Evolutionary conservation across 2,113 vertebrate species (phyloP).

Genomic region (Dinomys branickii): DNA sequence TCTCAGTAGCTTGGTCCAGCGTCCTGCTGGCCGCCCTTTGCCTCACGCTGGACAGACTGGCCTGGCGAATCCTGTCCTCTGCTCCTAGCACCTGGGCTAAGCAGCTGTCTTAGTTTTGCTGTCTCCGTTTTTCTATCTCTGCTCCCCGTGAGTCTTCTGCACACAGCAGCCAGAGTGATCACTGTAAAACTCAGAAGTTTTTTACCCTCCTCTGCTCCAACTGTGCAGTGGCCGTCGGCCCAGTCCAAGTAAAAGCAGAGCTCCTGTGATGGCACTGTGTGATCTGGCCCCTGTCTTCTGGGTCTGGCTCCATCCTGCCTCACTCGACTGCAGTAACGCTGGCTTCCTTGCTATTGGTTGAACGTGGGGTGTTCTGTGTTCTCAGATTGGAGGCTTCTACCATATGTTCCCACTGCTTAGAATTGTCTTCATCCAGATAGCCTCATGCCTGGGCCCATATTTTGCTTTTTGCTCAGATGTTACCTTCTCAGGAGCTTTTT

Average conservation of each 20-base stretch:
- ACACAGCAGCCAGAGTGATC: neutral
- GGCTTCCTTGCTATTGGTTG: neutral
- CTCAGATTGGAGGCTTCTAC: neutral
- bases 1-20: neutral
- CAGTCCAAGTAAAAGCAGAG: neutral
- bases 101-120: neutral
- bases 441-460: neutral
- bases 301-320: neutral
- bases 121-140: neutral
- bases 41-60: neutral
- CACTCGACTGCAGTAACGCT: neutral
- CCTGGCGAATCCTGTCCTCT: neutral
- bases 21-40: neutral
- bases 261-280: neutral
- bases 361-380: neutral
- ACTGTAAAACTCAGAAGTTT: neutral
- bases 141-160: neutral
- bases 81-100: neutral
- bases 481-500: neutral
- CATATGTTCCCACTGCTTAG: neutral
- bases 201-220: neutral
- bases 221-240: neutral
- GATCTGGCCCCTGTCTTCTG: neutral
- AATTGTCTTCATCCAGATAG: neutral
- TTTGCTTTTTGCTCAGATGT: neutral